Percentiles rank a stretch among this genome's conserved stretches.
These are phyloP conservation scores for Dreissena polymorpha DNA, from an alignment of 1,140 invertebrate species.

Conservation along the genomic window DNA sequence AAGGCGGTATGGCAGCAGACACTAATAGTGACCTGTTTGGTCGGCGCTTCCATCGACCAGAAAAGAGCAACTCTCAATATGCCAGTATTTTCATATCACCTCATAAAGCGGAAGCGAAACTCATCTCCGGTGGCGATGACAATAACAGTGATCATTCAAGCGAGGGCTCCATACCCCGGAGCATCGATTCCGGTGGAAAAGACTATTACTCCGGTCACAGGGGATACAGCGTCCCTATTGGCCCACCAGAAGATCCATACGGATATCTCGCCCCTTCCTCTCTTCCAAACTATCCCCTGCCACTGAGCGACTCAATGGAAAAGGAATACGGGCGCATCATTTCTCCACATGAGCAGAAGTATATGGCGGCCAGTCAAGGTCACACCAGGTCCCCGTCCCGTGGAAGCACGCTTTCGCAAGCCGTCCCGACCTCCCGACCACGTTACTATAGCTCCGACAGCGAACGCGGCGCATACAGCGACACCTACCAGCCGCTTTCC, in stretches of 20 bases:
- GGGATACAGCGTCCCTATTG: constrained; percentile 52
- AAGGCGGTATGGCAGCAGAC: constrained; percentile 58
- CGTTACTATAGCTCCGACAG: constrained; percentile 59
- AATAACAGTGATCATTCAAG: constrained; percentile 73
- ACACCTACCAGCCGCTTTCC: constrained; percentile 29
- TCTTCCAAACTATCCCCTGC: constrained; percentile 30
- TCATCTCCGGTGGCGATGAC: constrained; percentile 71
- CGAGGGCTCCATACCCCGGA: constrained; percentile 73
- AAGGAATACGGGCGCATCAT: constrained; percentile 27
- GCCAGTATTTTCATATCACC: constrained; percentile 77
- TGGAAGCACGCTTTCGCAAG: constrained; percentile 40
- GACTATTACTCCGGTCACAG: constrained; percentile 65
- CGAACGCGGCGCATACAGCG: constrained; percentile 47
- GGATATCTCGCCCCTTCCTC: constrained; percentile 50
- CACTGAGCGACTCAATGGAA: constrained; percentile 47
- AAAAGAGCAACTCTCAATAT: constrained; percentile 69
- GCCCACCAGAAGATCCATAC: constrained; percentile 31
- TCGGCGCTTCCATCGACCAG: constrained; percentile 52
- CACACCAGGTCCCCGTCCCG: constrained; percentile 50
- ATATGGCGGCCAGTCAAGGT: constrained; percentile 4
- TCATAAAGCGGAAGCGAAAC: constrained; percentile 73
- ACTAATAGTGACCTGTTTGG: constrained; percentile 60
- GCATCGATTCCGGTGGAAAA: constrained; percentile 66
- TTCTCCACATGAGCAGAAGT: constrained; percentile 35
- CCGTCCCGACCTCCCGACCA: neutral